Evolutionary conservation across 2,113 vertebrate genomes (phyloP), one percentile per base, ranked within the genome.

Genomic region (Stegastes partitus): DNA sequence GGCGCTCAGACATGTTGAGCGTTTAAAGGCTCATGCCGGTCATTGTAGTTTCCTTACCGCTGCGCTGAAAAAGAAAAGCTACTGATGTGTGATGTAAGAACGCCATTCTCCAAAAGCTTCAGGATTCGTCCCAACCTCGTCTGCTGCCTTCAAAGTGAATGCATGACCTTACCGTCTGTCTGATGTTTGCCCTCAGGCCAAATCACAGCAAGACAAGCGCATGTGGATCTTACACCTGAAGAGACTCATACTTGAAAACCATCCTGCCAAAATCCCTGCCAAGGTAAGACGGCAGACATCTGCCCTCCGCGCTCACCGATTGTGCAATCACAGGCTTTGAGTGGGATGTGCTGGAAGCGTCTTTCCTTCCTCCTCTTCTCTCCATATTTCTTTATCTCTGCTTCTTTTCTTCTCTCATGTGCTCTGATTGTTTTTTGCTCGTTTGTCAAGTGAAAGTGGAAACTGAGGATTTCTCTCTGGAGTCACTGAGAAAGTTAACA

Each of bases 181-280:
- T 81, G 70, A 72, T 87, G 81, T 79, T 82, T 85, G 77, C 74
- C 82, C 65, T 44, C 73, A 99, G 98, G 98, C 98, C 5, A 98
- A 96, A 74, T 99, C 98, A 0, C 97, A 98, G 79, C 97, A 97
- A 93, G 98, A 99, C 79, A 99, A 99, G 68, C 96, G 97, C 79
- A 96, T 98, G 73, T 99, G 98, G 98, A 96, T 99, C 88, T 94
- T 98, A 79, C 97, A 99, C 85, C 94, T 99, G 81, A 99, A 99
- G 87, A 96, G 97, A 42, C 95, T 99, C 74, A 99, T 99, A 92
- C 96, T 99, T 79, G 98, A 99, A 95, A 99, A 99, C 83, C 98
- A 99, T 31, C 97, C 97, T 0, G 98, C 97, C 49, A 99, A 98
- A 94, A 99, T 99, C 86, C 98, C 98, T 37, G 97, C 97, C 39